Conservation (phyloP, 1,140 invertebrate genomes). For the Vanessa atalanta region DNA sequence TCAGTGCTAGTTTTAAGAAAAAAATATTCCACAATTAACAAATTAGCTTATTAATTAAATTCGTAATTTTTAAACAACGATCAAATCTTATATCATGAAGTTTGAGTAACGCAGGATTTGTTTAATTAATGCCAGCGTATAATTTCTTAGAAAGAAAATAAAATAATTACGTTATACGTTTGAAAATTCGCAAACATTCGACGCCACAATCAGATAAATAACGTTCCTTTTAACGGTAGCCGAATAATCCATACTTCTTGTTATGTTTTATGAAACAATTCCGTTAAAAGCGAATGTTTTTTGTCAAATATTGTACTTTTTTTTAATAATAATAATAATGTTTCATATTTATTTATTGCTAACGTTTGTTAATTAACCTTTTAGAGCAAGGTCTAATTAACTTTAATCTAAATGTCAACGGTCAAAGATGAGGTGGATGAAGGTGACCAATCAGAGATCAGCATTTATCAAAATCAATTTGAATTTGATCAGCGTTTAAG, state of each 20-base stretch:
- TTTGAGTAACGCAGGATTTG: slow-evolving; percentile 30
- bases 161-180: slow-evolving; percentile 36
- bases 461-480: too few relatives aligned
- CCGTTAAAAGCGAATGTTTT: not conserved
- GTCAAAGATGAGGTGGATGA: too few relatives aligned
- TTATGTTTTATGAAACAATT: not conserved
- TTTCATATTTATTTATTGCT: not conserved
- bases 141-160: slow-evolving; percentile 39
- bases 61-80: not conserved
- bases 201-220: slow-evolving; percentile 15
- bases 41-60: too few relatives aligned
- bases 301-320: not conserved
- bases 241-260: not conserved
- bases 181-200: slow-evolving; percentile 36
- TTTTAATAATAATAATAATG: not conserved
- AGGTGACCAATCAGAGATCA: too few relatives aligned
- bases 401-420: too few relatives aligned
- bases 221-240: not conserved
- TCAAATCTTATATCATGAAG: not conserved
- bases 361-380: too few relatives aligned
- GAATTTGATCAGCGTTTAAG: too few relatives aligned
- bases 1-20: too few relatives aligned
- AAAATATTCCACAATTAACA: too few relatives aligned
- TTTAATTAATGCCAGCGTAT: slow-evolving; percentile 42
- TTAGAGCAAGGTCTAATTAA: too few relatives aligned